phyloP scores from a whole-genome alignment of 92 coral and sea anemone genomes.

The Umimayanthus chanpuru region DNA sequence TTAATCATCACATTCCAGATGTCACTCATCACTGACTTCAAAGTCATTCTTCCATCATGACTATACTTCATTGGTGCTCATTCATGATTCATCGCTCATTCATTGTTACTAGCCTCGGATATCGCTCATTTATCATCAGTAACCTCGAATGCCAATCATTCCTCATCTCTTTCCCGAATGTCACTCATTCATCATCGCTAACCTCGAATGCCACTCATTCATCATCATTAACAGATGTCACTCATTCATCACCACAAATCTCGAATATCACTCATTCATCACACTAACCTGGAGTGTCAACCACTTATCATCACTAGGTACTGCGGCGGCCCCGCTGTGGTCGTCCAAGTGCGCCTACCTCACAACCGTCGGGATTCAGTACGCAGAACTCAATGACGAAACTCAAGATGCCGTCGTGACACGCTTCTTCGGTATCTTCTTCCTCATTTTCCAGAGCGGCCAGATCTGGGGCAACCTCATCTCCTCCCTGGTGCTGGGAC shows the following conservation, averaged over 20 bases:
- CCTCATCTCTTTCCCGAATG: too few relatives aligned
- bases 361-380: conserved; percentile 76
- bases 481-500: conserved; percentile 71
- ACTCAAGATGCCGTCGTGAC: conserved; percentile 74
- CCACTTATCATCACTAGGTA: conserved; percentile 52
- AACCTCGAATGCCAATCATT: too few relatives aligned
- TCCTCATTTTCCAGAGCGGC: conserved; percentile 75
- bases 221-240: too few relatives aligned
- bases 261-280: background rate
- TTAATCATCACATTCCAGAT: too few relatives aligned
- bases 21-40: too few relatives aligned
- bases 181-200: background rate
- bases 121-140: background rate
- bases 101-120: too few relatives aligned
- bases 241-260: too few relatives aligned
- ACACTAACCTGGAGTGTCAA: background rate
- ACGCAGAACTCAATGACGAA: conserved; percentile 62
- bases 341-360: conserved; percentile 84
- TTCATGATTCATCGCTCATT: background rate
- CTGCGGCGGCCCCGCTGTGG: conserved; percentile 86
- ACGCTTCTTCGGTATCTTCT: conserved; percentile 77
- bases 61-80: background rate
- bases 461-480: conserved; percentile 84
- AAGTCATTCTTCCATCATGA: background rate
- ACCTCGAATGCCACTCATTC: too few relatives aligned